These are phyloP conservation scores for Oegoconia quadripuncta DNA, from an alignment of 2,888 invertebrate species.

Conservation along the genomic window DNA sequence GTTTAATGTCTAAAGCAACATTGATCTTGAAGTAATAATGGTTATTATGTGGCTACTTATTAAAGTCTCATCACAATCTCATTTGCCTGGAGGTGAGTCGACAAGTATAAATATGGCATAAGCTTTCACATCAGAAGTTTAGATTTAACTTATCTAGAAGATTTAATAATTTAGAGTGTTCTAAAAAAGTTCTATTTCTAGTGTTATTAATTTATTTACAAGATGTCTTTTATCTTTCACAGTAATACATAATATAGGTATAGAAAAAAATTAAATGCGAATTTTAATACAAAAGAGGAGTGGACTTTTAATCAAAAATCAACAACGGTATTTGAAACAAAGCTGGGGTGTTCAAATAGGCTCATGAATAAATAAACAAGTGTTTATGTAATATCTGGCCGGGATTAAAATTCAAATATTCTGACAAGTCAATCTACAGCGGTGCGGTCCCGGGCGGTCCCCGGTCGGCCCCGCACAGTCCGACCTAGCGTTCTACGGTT, in stretches of 20 bases:
- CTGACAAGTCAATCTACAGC: slow-evolving; percentile 77
- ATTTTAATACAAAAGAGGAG: background rate
- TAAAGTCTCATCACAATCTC: slow-evolving; percentile 48
- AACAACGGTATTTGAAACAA: slow-evolving; percentile 20
- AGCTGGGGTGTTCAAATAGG: slow-evolving; percentile 35
- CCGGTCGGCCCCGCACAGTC: slow-evolving; percentile 41
- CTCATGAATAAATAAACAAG: slow-evolving; percentile 73
- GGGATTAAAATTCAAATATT: slow-evolving; percentile 80
- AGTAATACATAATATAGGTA: too few species aligned
- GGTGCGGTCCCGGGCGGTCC: slow-evolving; percentile 60
- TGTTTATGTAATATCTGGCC: slow-evolving; percentile 63
- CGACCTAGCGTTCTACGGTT: slow-evolving; percentile 32
- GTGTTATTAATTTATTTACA: too few species aligned
- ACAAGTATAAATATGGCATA: slow-evolving; percentile 19
- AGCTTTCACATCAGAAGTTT: too few species aligned
- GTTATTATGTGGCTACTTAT: slow-evolving; percentile 29
- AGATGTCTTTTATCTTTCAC: too few species aligned
- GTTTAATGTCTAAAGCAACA: too few species aligned
- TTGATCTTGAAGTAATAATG: too few species aligned
- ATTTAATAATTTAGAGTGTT: too few species aligned
- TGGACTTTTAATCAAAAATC: slow-evolving; percentile 4
- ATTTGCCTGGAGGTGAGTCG: slow-evolving; percentile 33
- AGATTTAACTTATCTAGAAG: too few species aligned
- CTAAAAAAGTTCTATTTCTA: too few species aligned
- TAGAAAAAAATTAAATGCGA: too few species aligned